Conservation (phyloP, 1,140 invertebrate genomes). For the Colletes latitarsis region DNA sequence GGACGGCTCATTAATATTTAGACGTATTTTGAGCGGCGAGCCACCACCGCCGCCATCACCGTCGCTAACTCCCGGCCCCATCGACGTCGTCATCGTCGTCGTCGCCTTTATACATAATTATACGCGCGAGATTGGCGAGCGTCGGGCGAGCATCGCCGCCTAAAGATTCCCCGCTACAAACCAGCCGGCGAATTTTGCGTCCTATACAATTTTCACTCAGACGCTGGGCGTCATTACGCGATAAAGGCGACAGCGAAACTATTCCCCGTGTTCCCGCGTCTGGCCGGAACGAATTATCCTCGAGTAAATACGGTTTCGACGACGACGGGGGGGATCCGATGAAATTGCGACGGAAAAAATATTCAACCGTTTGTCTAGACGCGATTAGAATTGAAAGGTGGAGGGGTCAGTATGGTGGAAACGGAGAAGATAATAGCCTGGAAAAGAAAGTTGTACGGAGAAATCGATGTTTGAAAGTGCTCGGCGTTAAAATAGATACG, state of each 20-base stretch:
- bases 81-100: constrained; percentile 56
- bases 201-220: constrained; percentile 3
- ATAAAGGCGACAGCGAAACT: too few species aligned
- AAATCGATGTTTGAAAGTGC: not conserved
- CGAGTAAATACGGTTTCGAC: not conserved
- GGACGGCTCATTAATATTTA: constrained; percentile 81
- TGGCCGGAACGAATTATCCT: not conserved
- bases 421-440: not conserved
- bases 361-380: not conserved
- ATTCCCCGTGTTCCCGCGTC: not conserved
- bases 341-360: not conserved
- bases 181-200: constrained; percentile 50
- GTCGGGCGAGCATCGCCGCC: constrained; percentile 50
- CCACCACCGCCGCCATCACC: constrained; percentile 65
- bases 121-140: constrained; percentile 73
- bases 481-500: not conserved
- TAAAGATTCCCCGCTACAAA: constrained; percentile 44
- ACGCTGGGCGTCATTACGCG: not conserved
- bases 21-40: constrained; percentile 79
- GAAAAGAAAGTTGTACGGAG: not conserved
- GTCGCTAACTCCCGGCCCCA: constrained; percentile 53
- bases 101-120: constrained; percentile 79
- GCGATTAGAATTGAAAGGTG: not conserved
- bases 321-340: not conserved
- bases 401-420: not conserved